Conservation (phyloP, 2,888 invertebrate species). For the Zaprionus obscuricornis region DNA sequence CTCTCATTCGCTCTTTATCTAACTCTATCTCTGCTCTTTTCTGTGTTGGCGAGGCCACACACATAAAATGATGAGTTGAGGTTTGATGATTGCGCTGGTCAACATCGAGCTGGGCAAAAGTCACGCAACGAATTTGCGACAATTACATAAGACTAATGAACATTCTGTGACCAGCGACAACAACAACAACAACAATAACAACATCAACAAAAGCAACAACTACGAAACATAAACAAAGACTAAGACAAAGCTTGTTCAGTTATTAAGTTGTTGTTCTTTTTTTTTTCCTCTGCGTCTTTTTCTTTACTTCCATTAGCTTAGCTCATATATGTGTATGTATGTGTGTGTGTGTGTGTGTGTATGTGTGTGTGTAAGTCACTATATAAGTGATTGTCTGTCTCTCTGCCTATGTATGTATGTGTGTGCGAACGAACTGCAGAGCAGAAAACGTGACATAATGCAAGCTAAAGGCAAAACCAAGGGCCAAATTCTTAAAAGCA, state of each 20-base stretch:
- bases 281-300: constrained; percentile 9
- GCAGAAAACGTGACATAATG: constrained; percentile 60
- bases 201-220: not conserved
- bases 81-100: constrained; percentile 10
- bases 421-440: not conserved
- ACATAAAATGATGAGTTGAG: not conserved
- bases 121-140: constrained; percentile 57
- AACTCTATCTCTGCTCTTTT: too few species aligned
- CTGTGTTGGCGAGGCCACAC: constrained; percentile 22
- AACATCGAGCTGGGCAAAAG: constrained; percentile 34
- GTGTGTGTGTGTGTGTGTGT: too few species aligned
- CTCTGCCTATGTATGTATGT: not conserved
- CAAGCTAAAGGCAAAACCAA: constrained; percentile 19
- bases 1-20: too few species aligned
- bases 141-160: constrained; percentile 49
- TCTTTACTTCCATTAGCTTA: too few species aligned
- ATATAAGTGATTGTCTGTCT: not conserved
- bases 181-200: not conserved
- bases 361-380: too few species aligned
- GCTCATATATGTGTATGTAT: too few species aligned
- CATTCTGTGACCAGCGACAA: constrained; percentile 25
- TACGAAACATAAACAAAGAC: not conserved
- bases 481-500: not conserved
- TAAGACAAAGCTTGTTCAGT: constrained; percentile 25
- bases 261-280: constrained; percentile 28